phyloP scores from a whole-genome alignment of 1,140 invertebrate genomes.

The Triops longicaudatus region DNA sequence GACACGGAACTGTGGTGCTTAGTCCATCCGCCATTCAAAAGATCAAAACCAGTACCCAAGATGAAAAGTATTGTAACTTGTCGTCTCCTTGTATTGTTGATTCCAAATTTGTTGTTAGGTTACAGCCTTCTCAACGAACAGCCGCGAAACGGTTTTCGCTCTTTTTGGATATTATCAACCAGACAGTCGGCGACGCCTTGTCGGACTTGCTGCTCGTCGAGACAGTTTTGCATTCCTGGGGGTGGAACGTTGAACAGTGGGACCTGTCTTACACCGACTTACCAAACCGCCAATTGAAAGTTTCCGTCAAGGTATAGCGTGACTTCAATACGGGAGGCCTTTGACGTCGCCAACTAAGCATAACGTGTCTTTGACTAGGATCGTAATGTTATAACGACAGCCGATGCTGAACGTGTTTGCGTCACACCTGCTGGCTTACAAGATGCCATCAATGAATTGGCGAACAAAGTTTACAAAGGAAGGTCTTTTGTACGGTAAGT shows the following conservation, averaged over 20 bases:
- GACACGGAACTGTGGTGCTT: slow-evolving; percentile 89
- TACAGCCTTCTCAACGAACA: slow-evolving; percentile 39
- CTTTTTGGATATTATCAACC: slow-evolving; percentile 81
- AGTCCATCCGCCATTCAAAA: slow-evolving; percentile 48
- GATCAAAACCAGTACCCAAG: slow-evolving; percentile 44
- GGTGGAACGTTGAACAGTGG: slow-evolving; percentile 73
- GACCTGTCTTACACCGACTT: slow-evolving; percentile 69
- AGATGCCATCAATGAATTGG: slow-evolving; percentile 62
- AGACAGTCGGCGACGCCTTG: slow-evolving; percentile 93
- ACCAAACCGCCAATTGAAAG: slow-evolving; percentile 80
- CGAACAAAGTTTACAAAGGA: slow-evolving; percentile 57
- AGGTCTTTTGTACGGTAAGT: slow-evolving; percentile 74
- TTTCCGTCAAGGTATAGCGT: slow-evolving; percentile 56
- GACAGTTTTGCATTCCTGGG: slow-evolving; percentile 69
- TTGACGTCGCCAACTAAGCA: background rate
- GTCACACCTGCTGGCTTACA: slow-evolving; percentile 73
- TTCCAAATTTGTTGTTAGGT: slow-evolving; percentile 32
- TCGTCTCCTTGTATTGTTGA: background rate
- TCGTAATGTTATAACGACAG: slow-evolving; percentile 70
- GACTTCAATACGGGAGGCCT: background rate
- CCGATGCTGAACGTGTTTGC: slow-evolving; percentile 73
- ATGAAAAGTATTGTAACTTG: slow-evolving; percentile 33
- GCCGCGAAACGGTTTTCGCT: slow-evolving; percentile 53
- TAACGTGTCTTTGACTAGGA: slow-evolving; percentile 43
- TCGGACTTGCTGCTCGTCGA: slow-evolving; percentile 93